These are phyloP conservation scores for Mamestra brassicae DNA, from an alignment of 2,888 invertebrate genomes.

Conservation along the genomic window DNA sequence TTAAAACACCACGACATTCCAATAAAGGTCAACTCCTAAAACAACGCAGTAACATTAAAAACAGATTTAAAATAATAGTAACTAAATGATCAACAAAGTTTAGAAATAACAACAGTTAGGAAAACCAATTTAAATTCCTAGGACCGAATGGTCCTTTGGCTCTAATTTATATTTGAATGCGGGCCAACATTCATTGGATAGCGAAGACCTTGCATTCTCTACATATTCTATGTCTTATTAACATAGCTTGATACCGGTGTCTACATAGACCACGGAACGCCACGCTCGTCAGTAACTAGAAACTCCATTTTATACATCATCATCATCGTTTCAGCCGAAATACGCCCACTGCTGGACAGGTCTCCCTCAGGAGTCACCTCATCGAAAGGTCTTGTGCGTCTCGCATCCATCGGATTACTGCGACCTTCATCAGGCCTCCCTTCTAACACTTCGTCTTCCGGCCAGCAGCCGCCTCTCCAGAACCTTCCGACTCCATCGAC, in stretches of 20 bases:
- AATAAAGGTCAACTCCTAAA: neutral
- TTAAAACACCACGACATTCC: neutral
- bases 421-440: too few species aligned
- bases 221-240: conserved; percentile 19
- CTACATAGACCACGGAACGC: neutral
- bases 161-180: conserved; percentile 38
- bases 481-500: too few species aligned
- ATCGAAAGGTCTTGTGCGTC: too few species aligned
- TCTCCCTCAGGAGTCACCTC: too few species aligned
- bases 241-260: conserved; percentile 4
- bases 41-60: neutral
- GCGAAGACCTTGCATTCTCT: conserved; percentile 8
- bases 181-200: conserved; percentile 26
- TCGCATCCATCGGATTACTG: too few species aligned
- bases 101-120: neutral
- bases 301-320: neutral
- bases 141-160: neutral
- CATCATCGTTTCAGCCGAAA: too few species aligned
- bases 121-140: conserved; percentile 23
- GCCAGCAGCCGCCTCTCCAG: too few species aligned
- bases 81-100: conserved; percentile 2
- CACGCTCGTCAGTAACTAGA: neutral
- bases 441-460: too few species aligned
- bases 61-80: conserved; percentile 9
- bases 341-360: too few species aligned